Conservation (phyloP, 2,888 invertebrate genomes). For the Drosophila imparisetae region DNA sequence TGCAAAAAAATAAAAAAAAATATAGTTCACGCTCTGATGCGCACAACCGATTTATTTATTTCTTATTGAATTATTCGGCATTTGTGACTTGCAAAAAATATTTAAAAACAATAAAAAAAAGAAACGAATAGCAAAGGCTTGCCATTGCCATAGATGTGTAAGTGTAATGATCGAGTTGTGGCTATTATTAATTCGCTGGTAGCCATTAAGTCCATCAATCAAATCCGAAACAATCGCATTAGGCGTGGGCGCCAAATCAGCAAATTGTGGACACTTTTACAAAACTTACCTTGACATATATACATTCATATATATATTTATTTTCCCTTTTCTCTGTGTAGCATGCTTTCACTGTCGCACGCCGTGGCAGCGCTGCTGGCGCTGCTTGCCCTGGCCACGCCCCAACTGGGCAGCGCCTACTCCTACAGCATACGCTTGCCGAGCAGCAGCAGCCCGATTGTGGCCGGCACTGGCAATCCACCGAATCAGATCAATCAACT, state of each 20-base stretch:
- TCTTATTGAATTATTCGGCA: slow-evolving; percentile 76
- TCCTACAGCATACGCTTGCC: slow-evolving; percentile 40
- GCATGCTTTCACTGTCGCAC: slow-evolving; percentile 51
- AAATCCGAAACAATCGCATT: slow-evolving; percentile 61
- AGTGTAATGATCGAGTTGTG: slow-evolving; percentile 24
- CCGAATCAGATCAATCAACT: slow-evolving; percentile 30
- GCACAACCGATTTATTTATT: slow-evolving; percentile 69
- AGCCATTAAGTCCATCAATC: slow-evolving; percentile 65
- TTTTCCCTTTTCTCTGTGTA: slow-evolving; percentile 15
- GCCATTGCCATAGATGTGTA: slow-evolving; percentile 29
- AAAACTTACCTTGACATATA: slow-evolving; percentile 53
- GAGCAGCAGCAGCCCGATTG: slow-evolving; percentile 18
- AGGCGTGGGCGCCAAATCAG: slow-evolving; percentile 46
- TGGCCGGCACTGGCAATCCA: slow-evolving; percentile 5
- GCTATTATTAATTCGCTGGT: slow-evolving; percentile 34
- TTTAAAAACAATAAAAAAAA: not conserved
- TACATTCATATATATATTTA: not conserved
- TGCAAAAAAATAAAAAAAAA: slow-evolving; percentile 28
- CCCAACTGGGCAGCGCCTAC: slow-evolving; percentile 37
- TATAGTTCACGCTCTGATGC: slow-evolving; percentile 75
- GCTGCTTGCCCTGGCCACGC: slow-evolving; percentile 37
- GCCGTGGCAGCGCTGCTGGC: slow-evolving; percentile 18
- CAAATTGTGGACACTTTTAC: slow-evolving; percentile 53
- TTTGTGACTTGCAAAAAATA: slow-evolving; percentile 67
- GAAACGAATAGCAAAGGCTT: not conserved